phyloP scores from a whole-genome alignment of 2,113 vertebrate species.

The Jaculus jaculus region DNA sequence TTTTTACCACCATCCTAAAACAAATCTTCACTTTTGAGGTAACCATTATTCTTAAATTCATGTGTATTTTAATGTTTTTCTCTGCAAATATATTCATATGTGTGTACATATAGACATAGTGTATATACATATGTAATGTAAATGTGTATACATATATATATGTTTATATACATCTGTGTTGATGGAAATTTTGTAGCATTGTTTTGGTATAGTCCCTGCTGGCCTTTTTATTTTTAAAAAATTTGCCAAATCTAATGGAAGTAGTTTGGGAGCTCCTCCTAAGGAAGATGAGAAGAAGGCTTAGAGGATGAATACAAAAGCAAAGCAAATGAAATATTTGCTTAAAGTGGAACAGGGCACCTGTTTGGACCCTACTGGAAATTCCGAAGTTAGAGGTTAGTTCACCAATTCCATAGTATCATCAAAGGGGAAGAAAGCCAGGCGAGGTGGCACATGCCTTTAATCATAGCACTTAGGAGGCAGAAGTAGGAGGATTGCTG shows the following conservation, averaged over 20 bases:
- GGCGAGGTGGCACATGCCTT: too few species aligned
- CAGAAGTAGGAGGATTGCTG: too few species aligned
- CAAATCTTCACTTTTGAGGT: conserved; percentile 16
- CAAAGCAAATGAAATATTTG: neutral
- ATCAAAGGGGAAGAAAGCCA: neutral
- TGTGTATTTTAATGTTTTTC: neutral
- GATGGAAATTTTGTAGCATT: neutral
- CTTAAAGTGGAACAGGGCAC: neutral
- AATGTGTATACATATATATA: neutral
- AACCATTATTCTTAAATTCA: neutral
- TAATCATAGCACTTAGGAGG: too few species aligned
- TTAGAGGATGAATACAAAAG: neutral
- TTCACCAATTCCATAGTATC: neutral
- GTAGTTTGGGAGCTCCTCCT: neutral
- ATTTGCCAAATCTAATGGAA: neutral
- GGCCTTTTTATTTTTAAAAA: neutral
- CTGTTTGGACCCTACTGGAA: neutral
- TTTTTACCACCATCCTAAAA: conserved; percentile 41
- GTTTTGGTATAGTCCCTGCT: neutral
- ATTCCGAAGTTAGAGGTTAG: neutral
- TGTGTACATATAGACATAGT: neutral
- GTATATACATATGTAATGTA: neutral
- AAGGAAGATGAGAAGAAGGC: neutral
- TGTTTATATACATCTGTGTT: neutral
- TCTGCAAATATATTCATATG: neutral